Evolutionary conservation across 2,113 vertebrate species (phyloP).

Genomic region (Australoheros scitulus): DNA sequence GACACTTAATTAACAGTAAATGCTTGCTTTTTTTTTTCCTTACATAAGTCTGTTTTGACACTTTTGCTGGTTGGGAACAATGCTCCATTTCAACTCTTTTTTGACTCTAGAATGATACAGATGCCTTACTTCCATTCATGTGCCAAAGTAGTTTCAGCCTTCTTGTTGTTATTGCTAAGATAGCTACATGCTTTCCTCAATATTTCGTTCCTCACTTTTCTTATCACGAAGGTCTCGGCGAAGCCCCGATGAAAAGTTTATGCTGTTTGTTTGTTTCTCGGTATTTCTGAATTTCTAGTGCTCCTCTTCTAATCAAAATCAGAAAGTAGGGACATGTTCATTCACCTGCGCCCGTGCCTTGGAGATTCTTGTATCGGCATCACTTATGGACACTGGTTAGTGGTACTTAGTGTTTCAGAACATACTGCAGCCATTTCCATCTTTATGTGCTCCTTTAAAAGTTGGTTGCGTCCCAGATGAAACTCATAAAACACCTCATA

Average conservation of each 20-base stretch:
- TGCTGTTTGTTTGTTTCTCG: conserved; percentile 28
- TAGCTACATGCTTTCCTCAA: conserved; percentile 59
- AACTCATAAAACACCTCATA: conserved; percentile 50
- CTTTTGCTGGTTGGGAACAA: conserved; percentile 59
- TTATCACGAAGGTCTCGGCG: conserved; percentile 17
- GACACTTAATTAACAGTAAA: conserved; percentile 42
- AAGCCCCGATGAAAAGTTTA: conserved; percentile 15
- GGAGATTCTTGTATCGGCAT: conserved; percentile 55
- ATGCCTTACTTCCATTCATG: conserved; percentile 84
- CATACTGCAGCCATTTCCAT: conserved; percentile 52
- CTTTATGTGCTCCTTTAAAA: conserved; percentile 44
- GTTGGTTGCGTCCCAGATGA: conserved; percentile 40
- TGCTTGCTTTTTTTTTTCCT: conserved; percentile 35
- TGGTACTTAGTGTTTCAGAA: conserved; percentile 39
- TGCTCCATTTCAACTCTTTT: conserved; percentile 64
- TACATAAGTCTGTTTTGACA: conserved; percentile 25
- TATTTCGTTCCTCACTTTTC: conserved; percentile 52
- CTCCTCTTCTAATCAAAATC: conserved; percentile 23
- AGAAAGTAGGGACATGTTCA: conserved; percentile 47
- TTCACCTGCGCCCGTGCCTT: conserved; percentile 71
- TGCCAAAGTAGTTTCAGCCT: conserved; percentile 81
- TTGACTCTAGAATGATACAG: conserved; percentile 72
- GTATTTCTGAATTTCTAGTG: conserved; percentile 36
- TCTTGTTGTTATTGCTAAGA: conserved; percentile 60
- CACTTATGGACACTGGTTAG: conserved; percentile 46